phyloP scores from a whole-genome alignment of 92 coral and sea anemone species.

The Phymanthus crucifer region DNA sequence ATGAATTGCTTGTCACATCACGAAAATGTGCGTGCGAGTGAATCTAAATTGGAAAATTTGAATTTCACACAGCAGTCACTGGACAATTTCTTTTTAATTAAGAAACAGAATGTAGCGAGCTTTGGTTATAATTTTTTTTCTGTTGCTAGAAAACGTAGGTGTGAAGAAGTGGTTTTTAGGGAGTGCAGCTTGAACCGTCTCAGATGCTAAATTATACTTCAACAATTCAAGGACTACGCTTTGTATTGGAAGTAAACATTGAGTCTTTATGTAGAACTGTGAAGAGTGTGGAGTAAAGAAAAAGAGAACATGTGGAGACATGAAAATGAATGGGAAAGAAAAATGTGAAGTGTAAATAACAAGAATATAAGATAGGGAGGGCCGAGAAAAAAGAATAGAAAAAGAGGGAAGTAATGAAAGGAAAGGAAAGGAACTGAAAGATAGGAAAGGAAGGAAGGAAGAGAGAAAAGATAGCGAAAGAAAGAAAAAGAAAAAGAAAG shows the following conservation, averaged over 20 bases:
- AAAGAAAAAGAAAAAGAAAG: not conserved
- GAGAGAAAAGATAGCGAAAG: not conserved
- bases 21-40: not conserved
- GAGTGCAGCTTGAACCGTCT: too few species aligned
- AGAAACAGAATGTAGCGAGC: not conserved
- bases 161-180: too few species aligned
- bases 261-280: too few species aligned
- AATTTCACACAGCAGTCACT: not conserved
- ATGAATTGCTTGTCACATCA: not conserved
- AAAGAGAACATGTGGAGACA: not conserved
- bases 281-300: not conserved
- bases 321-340: not conserved
- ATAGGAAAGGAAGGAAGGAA: not conserved
- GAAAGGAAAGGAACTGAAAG: not conserved
- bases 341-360: not conserved
- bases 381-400: not conserved
- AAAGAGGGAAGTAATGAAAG: not conserved
- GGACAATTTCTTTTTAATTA: not conserved
- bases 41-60: not conserved
- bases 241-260: not conserved
- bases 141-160: too few species aligned
- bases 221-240: not conserved
- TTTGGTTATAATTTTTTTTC: too few species aligned
- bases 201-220: not conserved
- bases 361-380: not conserved